These are phyloP conservation scores for Pseudococcus jackbeardsleyi DNA, from an alignment of 2,888 invertebrate species.

Conservation along the genomic window DNA sequence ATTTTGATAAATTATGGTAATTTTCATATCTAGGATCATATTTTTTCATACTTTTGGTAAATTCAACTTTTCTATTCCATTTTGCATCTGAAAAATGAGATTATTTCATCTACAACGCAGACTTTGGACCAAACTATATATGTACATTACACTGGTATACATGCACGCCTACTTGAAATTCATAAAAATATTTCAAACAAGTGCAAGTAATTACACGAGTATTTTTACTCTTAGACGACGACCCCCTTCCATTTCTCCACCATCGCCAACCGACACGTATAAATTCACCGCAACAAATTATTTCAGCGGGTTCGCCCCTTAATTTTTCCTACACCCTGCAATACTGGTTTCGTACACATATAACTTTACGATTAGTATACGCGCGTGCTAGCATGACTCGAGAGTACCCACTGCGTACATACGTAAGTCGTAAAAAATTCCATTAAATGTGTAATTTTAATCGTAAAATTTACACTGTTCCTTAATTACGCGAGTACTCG, in stretches of 20 bases:
- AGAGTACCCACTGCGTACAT: neutral
- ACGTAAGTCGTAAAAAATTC: constrained; percentile 31
- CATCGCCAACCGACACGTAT: neutral
- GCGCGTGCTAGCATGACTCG: constrained; percentile 14
- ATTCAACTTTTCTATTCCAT: no score
- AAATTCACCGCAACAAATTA: neutral
- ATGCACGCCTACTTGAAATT: neutral
- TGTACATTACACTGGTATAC: neutral
- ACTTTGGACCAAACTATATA: neutral
- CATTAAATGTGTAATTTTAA: constrained; percentile 23
- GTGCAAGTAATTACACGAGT: neutral
- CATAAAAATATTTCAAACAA: neutral
- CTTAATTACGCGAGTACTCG: neutral
- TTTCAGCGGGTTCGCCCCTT: neutral
- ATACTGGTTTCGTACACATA: neutral
- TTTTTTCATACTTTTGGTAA: no score
- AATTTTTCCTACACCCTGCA: neutral
- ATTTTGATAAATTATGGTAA: no score
- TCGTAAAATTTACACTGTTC: constrained; percentile 20
- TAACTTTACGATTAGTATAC: constrained; percentile 18
- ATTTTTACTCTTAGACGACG: neutral
- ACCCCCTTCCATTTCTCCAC: neutral
- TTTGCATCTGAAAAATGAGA: no score
- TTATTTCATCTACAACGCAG: neutral
- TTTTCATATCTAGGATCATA: no score